Conservation (phyloP, 2,888 invertebrate genomes). For the Agonum fuliginosum region DNA sequence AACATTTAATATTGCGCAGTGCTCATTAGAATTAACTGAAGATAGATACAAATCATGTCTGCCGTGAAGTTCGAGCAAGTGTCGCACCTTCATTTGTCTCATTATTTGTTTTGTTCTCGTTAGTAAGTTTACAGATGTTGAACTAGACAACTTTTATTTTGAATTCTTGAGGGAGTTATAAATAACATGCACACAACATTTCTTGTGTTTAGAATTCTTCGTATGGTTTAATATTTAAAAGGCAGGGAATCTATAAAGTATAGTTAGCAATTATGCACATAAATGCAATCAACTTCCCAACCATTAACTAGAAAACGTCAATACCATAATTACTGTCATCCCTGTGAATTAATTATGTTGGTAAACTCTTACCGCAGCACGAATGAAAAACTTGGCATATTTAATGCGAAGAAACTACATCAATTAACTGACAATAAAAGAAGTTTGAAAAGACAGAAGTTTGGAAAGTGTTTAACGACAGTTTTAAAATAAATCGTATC, state of each 20-base stretch:
- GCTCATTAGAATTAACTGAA: slow-evolving; percentile 32
- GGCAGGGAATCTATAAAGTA: too few relatives aligned
- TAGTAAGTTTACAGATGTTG: too few relatives aligned
- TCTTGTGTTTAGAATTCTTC: not conserved
- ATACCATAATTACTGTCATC: slow-evolving; percentile 5
- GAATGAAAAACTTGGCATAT: slow-evolving; percentile 4
- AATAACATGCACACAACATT: not conserved
- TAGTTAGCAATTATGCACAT: slow-evolving; percentile 22
- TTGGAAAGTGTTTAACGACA: slow-evolving; percentile 11
- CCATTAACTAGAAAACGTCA: slow-evolving; percentile 1
- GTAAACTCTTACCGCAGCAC: not conserved
- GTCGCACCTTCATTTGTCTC: slow-evolving; percentile 24
- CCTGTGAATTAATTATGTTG: slow-evolving; percentile 24
- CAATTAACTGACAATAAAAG: slow-evolving; percentile 7
- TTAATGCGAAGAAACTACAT: slow-evolving; percentile 13
- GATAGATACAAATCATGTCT: slow-evolving; percentile 41
- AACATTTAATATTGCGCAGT: too few relatives aligned
- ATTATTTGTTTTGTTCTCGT: slow-evolving; percentile 46
- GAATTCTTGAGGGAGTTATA: too few relatives aligned
- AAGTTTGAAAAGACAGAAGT: not conserved
- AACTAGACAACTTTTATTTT: too few relatives aligned
- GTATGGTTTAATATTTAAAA: too few relatives aligned
- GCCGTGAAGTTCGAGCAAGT: slow-evolving; percentile 27
- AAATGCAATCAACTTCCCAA: slow-evolving; percentile 17
- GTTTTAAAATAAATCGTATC: slow-evolving; percentile 27